Evolutionary conservation across 64 coral and sea anemone species (phyloP), one percentile per base, ranked within the genome.

Genomic region (Montipora efflorescens): DNA sequence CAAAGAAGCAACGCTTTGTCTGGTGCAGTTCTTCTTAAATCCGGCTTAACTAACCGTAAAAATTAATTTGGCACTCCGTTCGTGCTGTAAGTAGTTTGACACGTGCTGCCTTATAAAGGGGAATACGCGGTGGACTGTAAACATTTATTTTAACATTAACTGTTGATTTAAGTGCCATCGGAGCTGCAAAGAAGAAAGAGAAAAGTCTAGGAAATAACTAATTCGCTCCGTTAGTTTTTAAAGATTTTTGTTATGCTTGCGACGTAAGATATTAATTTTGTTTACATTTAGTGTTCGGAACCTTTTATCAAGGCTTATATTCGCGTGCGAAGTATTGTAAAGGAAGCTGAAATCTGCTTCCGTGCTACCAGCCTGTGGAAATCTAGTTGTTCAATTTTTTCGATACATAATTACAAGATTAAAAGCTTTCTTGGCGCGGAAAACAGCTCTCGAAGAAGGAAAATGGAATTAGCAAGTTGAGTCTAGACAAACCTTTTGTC

Each of bases 401-500:
- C 12, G 45, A 78, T 78, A 23, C 68, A 71, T 71, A 78, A 48
- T 49, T 78, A 78, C 46, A 19, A 78, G 76, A 78, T 78, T 78
- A 78, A 49, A 49, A 78, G 76, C 45, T 78, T 78, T 78, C 44
- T 71, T 49, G 46, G 44, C 16, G 47, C 76, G 76, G 76, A 78
- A 78, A 78, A 78, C 47, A 50, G 76, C 76, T 49, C 76, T 78
- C 44, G 16, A n/a, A 18, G 19, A 19, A 4, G 4, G 4, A 78
- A 15, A 46, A 13, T 15, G 47, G 76, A 78, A 49, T 78, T 50
- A 49, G 45, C 7, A 9, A 48, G 19, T 14, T 15, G 47, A 48
- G 76, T 78, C 76, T 78, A 49, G 76, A 78, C 76, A 78, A 78
- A 44, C 61, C 23, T 76, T 28, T 76, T 76, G 74, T 46, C 36